Conservation (phyloP, 2,797 vertebrate genomes). For the Bryconaethiops microstoma region DNA sequence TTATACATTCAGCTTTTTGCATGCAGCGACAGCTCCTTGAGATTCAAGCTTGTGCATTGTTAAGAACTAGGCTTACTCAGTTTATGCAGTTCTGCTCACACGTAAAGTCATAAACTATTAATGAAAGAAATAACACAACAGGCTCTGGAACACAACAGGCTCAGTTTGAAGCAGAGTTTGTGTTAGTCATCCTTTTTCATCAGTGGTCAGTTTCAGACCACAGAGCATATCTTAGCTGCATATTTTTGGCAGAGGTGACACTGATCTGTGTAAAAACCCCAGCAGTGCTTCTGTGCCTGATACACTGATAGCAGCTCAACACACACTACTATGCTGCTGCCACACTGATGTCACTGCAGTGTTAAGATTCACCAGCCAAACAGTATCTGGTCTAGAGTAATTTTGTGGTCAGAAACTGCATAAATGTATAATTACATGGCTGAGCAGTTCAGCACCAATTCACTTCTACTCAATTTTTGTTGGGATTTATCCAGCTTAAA, state of each 20-base stretch:
- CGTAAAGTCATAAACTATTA: slow-evolving; percentile 3
- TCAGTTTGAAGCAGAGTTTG: neutral
- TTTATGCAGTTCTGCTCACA: slow-evolving; percentile 4
- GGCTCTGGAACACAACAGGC: neutral
- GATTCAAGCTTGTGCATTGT: slow-evolving; percentile 1
- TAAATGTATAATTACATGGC: too few species aligned
- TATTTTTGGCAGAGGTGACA: neutral
- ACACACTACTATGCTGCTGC: neutral
- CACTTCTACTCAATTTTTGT: too few species aligned
- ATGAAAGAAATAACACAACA: neutral
- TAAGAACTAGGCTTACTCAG: neutral
- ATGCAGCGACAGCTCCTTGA: neutral
- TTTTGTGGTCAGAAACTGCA: neutral
- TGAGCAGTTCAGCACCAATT: too few species aligned
- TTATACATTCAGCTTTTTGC: neutral
- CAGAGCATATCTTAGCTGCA: neutral
- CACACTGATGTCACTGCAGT: neutral
- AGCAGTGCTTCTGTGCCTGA: neutral
- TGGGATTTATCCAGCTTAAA: too few species aligned
- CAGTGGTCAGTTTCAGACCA: neutral
- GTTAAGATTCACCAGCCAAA: neutral
- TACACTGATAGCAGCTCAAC: neutral
- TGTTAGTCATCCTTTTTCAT: neutral
- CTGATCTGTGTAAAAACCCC: neutral
- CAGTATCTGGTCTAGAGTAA: neutral